Evolutionary conservation across 2,888 invertebrate genomes (phyloP), one percentile per base, ranked within the genome.

Genomic region (Caenorhabditis imperialis): DNA sequence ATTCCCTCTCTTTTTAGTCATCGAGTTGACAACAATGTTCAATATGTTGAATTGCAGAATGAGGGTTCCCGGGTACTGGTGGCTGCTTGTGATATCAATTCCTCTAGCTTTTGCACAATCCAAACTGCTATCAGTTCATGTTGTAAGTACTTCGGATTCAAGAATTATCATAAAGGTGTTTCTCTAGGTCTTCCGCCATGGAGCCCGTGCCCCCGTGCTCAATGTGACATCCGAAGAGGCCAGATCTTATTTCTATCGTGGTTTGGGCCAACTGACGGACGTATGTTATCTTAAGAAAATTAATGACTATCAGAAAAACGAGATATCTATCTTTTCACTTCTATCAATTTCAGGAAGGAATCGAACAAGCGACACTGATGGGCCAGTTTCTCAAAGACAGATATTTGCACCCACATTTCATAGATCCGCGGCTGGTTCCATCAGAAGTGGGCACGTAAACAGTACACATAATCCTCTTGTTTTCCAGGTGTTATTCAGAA

Each of bases 231-330:
- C 73, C 22, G 62, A 75, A n/a, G 77, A 77, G 35, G 53, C 79
- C 6, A 69, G 42, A 35, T 38, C 55, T 14, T 53, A 70, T 60
- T 79, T 76, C 37, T 79, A 54, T 35, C 67, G 77, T 33, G 79
- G 79, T 53, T 42, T 65, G 20, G 79, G 77, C 10, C 77, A 79
- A 55, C 55, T 79, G 62, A 79, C 74, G 18, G 77, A 79, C 40
- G 79, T 71, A 48, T 58, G 63, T 72, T 58, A 45, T 50, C 44
- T 51, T 62, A 55, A 55, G 50, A 61, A 57, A 55, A 61, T 71
- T 71, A 61, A 71, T 71, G 42, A 51, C 47, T 54, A 30, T 20
- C 25, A 22, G 30, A n/a, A n/a, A n/a, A n/a, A n/a, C n/a, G n/a
- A n/a, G n/a, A n/a, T n/a, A n/a, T n/a, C n/a, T n/a, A n/a, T n/a